phyloP scores from a whole-genome alignment of 37 sponge, comb jelly and placozoan genomes.

The Diacarnus erythraeanus region DNA sequence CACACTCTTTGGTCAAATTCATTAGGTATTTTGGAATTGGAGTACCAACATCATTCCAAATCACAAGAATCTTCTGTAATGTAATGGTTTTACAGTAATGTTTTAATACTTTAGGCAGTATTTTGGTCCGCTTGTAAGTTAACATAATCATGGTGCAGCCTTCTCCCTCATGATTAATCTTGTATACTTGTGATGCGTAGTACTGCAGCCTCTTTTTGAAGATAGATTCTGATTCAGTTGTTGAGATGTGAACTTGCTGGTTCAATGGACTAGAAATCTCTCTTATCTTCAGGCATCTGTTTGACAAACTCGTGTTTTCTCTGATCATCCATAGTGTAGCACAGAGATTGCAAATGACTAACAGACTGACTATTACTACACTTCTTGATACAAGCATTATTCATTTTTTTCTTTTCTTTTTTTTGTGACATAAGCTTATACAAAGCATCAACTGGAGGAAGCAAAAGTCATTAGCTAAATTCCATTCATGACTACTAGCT shows the following conservation, averaged over 20 bases:
- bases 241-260: no score
- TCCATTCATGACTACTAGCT: no score
- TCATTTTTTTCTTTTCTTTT: neutral
- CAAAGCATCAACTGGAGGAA: no score
- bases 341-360: neutral
- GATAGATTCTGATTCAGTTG: no score
- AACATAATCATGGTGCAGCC: constrained; percentile 19
- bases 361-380: neutral
- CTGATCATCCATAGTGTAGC: neutral
- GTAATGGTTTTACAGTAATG: constrained; percentile 7
- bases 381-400: neutral
- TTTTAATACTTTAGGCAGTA: neutral
- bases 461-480: no score
- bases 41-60: constrained; percentile 40
- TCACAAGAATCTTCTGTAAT: constrained; percentile 22
- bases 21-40: neutral
- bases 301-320: neutral
- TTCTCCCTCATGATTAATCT: neutral
- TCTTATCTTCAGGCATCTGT: neutral
- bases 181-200: neutral
- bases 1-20: neutral
- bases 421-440: neutral
- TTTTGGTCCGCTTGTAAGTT: constrained; percentile 17
- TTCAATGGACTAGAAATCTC: no score
- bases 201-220: neutral